Conservation (phyloP, 2,888 invertebrate species). For the Pterostichus niger region DNA sequence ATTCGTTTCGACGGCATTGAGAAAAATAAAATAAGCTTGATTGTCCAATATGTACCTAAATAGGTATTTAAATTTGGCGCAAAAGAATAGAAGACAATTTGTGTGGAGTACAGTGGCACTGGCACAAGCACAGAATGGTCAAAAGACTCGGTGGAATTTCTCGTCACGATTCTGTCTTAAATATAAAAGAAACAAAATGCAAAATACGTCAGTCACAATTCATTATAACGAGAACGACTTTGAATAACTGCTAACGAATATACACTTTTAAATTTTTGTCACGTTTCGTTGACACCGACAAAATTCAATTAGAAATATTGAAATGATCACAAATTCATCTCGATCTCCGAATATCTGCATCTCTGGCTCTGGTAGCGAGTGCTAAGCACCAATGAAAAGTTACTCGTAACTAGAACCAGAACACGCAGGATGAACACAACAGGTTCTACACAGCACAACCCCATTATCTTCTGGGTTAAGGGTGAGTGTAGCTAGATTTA, state of each 20-base stretch:
- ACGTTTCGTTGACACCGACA: slow-evolving; percentile 51
- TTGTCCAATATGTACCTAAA: no score
- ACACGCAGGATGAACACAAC: slow-evolving; percentile 28
- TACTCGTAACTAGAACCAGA: slow-evolving; percentile 16
- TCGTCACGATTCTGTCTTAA: slow-evolving; percentile 24
- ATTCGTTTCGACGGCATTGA: no score
- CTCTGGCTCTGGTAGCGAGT: slow-evolving; percentile 16
- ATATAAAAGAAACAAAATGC: slow-evolving; percentile 25
- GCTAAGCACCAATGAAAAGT: slow-evolving; percentile 22
- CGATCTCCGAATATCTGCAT: slow-evolving; percentile 25
- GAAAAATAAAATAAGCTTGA: no score
- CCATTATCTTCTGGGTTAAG: slow-evolving; percentile 17
- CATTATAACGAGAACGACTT: slow-evolving; percentile 46
- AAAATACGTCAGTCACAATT: slow-evolving; percentile 51
- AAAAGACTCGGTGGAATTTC: neutral
- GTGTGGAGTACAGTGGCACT: no score
- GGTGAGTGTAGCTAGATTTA: slow-evolving; percentile 34
- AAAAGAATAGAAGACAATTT: neutral
- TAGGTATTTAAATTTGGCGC: no score
- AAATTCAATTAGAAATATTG: slow-evolving; percentile 61
- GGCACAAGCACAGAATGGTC: neutral
- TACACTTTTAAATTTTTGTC: slow-evolving; percentile 63
- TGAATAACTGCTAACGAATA: slow-evolving; percentile 62
- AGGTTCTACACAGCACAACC: slow-evolving; percentile 59
- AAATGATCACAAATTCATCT: slow-evolving; percentile 53